A percentile compares a stretch with the other conserved stretches of the same genome.
phyloP scores from a whole-genome alignment of 1,140 invertebrate species.

The Parasteatoda tepidariorum region DNA sequence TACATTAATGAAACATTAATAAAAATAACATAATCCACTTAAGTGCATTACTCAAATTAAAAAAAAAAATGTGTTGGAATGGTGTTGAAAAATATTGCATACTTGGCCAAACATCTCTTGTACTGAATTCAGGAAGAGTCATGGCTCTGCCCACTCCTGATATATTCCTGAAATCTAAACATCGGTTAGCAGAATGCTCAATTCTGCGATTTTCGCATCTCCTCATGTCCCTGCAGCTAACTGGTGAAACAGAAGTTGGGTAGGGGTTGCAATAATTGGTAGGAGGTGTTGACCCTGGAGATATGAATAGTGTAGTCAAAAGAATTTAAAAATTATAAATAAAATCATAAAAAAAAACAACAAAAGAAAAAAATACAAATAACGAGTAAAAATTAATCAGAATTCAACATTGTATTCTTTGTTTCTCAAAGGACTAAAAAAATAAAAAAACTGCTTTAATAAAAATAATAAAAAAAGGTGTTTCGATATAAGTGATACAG shows the following conservation, averaged over 20 bases:
- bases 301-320: constrained; percentile 11
- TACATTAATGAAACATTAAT: no score
- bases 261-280: constrained; percentile 1
- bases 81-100: constrained; percentile 17
- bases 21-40: no score
- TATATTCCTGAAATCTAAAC: constrained; percentile 64
- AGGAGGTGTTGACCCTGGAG: constrained; percentile 32
- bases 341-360: background rate
- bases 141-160: constrained; percentile 79
- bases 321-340: constrained; percentile 4
- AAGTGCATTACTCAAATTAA: no score
- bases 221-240: constrained; percentile 69
- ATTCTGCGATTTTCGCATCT: constrained; percentile 11
- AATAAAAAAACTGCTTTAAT: no score
- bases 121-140: constrained; percentile 79
- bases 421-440: no score
- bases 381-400: no score
- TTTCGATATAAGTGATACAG: no score
- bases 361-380: no score
- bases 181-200: background rate
- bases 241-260: constrained; percentile 63
- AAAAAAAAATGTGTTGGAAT: background rate
- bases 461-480: no score
- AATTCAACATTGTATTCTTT: no score
- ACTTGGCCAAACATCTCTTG: constrained; percentile 53